Evolutionary conservation across 1,140 invertebrate genomes (phyloP), one percentile per base, ranked within the genome.

Genomic region (Pomacea maculata): DNA sequence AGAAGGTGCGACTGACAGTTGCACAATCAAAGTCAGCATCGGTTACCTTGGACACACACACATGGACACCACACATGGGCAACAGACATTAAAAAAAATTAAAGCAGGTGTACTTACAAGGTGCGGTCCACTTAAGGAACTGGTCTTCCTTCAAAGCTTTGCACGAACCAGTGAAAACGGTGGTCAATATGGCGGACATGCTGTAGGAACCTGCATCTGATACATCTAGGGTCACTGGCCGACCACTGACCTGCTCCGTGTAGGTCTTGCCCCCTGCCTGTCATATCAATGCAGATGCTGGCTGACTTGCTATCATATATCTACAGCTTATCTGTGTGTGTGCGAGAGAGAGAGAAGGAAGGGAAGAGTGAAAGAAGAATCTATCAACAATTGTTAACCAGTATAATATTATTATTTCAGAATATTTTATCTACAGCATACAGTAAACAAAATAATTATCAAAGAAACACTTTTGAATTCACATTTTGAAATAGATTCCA

Each of bases 231-330:
- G 73, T 75, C 52, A 54, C 73, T 1, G 73, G 54, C 1, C 73
- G 73, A 14, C 73, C 73, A 55, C 55, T 75, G 12, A 57, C 54
- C 21, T 75, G 73, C 54, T 75, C 73, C 25, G 21, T 57, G 54
- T 75, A 57, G 7, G 73, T 75, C 45, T 54, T 75, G 10, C 73
- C 73, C 6, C 73, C 73, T 17, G 54, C 73, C 73, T 75, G 73
- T 57, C 52, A 54, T 3, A 54, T 4, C 72, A 74, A 45, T 45
- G 34, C 34, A 45, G 34, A 45, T 25, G 25, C 34, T 45, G 34
- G 34, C 34, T 45, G 0, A 45, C 34, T 45, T 2, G 34, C 3
- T 45, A 45, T 45, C 34, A 45, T 6, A 45, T 45, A 45, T 6
- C 34, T 45, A 45, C 34, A 45, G 0, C 34, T 19, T 71, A 11